Base-by-base conservation (phyloP, 1,140 invertebrate species). In the Lepidurus packardi region DNA sequence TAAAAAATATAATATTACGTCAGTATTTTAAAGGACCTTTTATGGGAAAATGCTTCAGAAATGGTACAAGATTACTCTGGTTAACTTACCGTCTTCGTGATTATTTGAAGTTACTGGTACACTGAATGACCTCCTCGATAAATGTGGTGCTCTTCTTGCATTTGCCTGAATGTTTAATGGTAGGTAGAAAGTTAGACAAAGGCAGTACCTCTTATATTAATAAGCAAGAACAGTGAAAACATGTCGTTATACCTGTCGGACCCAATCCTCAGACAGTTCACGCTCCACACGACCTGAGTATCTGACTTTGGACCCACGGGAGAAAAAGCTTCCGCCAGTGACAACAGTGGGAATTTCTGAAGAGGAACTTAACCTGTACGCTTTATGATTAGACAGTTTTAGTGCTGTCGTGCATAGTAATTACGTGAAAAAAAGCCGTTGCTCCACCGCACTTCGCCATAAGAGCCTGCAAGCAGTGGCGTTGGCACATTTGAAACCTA, bases 391-490 rank as follows among this genome's bases (percentile, higher is more conserved):
- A 75, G 43, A 43, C 34, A 75, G 34, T 34, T 75, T 75, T 77
- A 9, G 45, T 78, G 25, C 25, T 76, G 75, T 79, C 42, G 42
- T 47, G 24, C 42, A 79, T 21, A 45, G 16, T 74, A 7, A 75
- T 92, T 87, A 98, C 95, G 95, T 98, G 85, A 97, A 98, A 88
- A 98, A 98, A 79, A 97, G 87, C 90, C 97, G 95, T 86, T 98
- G 96, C 85, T 98, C 96, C 78, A 98, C 94, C 73, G 96, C 95
- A 88, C 94, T 96, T 85, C 93, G 90, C 96, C 96, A 98, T 45
- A 98, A 90, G 86, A 97, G 94, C 82, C 95, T 91, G 84, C 95
- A 98, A 77, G 95, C 92, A 43, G 92, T 90, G 24, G 93, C 91
- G 79, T 93, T 93, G 47, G 92, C 91, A 88, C 96, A 98, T 85